These are phyloP conservation scores for Anadara kagoshimensis DNA, from an alignment of 1,140 invertebrate genomes.

Conservation along the genomic window DNA sequence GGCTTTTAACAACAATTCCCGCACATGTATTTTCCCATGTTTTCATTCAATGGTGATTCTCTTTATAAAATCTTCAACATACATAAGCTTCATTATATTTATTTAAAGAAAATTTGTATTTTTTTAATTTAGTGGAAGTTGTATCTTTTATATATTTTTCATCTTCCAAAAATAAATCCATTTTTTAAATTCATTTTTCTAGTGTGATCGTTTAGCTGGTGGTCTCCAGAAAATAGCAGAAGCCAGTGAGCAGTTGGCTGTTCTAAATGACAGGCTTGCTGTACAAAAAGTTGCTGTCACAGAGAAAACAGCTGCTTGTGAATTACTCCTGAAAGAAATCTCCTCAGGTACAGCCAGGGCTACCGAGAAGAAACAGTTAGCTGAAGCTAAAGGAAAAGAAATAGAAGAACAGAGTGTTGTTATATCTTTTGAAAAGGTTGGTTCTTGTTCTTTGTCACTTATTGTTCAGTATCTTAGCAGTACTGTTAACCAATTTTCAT, in stretches of 20 bases:
- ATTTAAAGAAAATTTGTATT: too few relatives aligned
- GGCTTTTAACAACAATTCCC: too few relatives aligned
- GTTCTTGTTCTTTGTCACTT: not conserved
- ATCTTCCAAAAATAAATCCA: not conserved
- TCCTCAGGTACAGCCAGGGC: conserved; percentile 79
- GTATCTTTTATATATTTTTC: conserved; percentile 5
- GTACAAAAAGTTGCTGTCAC: conserved; percentile 85
- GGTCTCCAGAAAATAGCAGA: conserved; percentile 87
- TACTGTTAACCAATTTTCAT: too few relatives aligned
- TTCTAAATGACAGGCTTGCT: conserved; percentile 84
- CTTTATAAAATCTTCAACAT: too few relatives aligned
- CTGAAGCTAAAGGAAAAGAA: conserved; percentile 84
- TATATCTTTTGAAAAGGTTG: conserved; percentile 84
- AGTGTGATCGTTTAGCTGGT: conserved; percentile 81
- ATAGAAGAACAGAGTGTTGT: conserved; percentile 86
- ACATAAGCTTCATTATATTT: too few relatives aligned
- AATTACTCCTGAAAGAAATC: conserved; percentile 82
- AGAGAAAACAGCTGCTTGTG: conserved; percentile 85
- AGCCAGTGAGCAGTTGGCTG: conserved; percentile 82
- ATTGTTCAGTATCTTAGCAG: not conserved
- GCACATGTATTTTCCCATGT: too few relatives aligned
- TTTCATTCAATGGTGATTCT: too few relatives aligned
- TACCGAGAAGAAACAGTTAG: conserved; percentile 84
- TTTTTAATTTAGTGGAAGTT: too few relatives aligned
- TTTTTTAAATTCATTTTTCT: conserved; percentile 34